Evolutionary conservation across 2,113 vertebrate species (phyloP).

Genomic region (Protobothrops flavoviridis): DNA sequence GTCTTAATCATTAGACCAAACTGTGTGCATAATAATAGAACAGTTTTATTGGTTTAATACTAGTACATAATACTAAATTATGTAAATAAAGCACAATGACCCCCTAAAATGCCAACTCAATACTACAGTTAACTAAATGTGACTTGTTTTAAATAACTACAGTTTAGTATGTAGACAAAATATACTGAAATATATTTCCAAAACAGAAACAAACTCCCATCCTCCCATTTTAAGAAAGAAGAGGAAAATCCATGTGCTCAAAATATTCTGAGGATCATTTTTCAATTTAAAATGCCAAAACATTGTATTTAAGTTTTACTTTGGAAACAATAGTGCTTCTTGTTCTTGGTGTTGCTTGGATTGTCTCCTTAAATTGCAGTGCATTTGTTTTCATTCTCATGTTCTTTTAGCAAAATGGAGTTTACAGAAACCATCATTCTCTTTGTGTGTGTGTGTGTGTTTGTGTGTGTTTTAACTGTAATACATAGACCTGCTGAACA

Average conservation of each 20-base stretch:
- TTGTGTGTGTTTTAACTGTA: background rate
- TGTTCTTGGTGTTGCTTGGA: background rate
- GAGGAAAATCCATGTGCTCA: background rate
- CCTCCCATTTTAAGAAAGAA: background rate
- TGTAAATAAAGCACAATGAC: background rate
- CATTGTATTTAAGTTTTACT: background rate
- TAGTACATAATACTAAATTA: background rate
- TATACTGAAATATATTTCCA: background rate
- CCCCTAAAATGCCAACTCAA: background rate
- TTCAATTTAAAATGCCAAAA: background rate
- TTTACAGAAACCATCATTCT: constrained; percentile 38
- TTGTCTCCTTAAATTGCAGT: constrained; percentile 23
- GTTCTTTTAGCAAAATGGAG: constrained; percentile 23
- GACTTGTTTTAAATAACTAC: background rate
- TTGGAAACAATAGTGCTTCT: background rate
- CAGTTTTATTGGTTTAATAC: background rate
- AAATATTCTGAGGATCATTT: background rate
- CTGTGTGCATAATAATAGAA: background rate
- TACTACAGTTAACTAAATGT: background rate
- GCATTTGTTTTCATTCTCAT: constrained; percentile 26
- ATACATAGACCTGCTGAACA: constrained; percentile 44
- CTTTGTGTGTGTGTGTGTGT: constrained; percentile 26
- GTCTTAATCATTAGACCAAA: background rate
- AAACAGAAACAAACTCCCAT: background rate
- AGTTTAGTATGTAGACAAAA: background rate